Conservation (phyloP, 2,888 invertebrate genomes). For the Cetonia aurata region DNA sequence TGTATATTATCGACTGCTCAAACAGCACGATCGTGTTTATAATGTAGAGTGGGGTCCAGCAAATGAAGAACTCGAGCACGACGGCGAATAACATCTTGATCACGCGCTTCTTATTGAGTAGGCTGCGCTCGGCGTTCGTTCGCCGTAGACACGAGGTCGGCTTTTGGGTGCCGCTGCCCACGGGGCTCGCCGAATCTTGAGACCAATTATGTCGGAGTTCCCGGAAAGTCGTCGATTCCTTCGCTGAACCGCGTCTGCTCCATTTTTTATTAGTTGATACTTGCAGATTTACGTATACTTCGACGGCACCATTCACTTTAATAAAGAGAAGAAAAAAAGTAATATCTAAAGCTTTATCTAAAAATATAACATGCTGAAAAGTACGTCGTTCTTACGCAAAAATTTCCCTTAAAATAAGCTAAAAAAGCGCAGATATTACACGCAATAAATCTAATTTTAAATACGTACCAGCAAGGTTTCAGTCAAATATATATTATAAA, state of each 20-base stretch:
- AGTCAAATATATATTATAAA: no score
- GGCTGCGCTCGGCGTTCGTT: conserved; percentile 68
- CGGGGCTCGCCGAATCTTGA: conserved; percentile 54
- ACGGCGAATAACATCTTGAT: conserved; percentile 74
- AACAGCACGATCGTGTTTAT: conserved; percentile 72
- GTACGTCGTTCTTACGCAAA: no score
- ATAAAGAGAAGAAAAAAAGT: conserved; percentile 37
- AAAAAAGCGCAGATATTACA: no score
- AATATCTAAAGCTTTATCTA: no score
- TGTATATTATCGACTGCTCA: conserved; percentile 67
- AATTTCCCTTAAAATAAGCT: no score
- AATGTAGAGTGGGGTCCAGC: conserved; percentile 77
- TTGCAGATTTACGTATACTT: conserved; percentile 67
- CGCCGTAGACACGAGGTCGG: conserved; percentile 54
- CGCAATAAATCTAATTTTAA: no score
- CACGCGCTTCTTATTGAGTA: conserved; percentile 68
- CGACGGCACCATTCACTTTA: conserved; percentile 65
- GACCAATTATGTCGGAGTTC: conserved; percentile 61
- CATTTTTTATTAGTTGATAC: conserved; percentile 64
- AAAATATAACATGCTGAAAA: no score
- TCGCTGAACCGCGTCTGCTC: conserved; percentile 55
- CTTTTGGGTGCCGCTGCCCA: conserved; percentile 49
- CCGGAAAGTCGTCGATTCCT: conserved; percentile 59
- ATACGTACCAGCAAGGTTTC: no score
- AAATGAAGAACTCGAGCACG: conserved; percentile 78